phyloP scores from a whole-genome alignment of 2,113 vertebrate species.

The Hepsetus odoe region DNA sequence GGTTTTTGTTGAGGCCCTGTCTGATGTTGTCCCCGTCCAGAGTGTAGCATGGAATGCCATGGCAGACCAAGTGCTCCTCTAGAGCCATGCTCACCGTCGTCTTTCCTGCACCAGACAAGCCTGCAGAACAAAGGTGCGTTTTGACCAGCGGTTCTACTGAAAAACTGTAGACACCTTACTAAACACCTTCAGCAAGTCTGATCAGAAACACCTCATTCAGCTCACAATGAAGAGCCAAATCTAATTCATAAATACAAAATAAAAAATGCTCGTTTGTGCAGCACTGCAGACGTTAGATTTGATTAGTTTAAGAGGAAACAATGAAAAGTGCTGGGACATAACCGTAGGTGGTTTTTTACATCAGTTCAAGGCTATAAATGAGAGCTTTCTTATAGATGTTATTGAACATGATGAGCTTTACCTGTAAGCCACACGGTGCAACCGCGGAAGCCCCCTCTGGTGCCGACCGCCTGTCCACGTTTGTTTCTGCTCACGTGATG shows the following conservation, averaged over 20 bases:
- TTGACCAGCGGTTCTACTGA: too few relatives aligned
- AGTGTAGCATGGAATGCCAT: conserved; percentile 96
- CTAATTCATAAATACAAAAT: too few relatives aligned
- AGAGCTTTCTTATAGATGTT: too few relatives aligned
- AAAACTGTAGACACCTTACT: too few relatives aligned
- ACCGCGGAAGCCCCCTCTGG: conserved; percentile 94
- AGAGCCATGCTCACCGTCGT: conserved; percentile 98
- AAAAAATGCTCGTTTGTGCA: too few relatives aligned
- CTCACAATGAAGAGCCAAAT: too few relatives aligned
- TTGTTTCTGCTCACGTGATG: conserved; percentile 98
- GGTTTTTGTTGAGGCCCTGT: conserved; percentile 95
- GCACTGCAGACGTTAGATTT: too few relatives aligned
- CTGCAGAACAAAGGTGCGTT: conserved; percentile 63
- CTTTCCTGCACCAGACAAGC: conserved; percentile 94
- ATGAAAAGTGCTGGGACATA: too few relatives aligned
- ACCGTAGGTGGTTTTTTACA: too few relatives aligned
- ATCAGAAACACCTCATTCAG: too few relatives aligned
- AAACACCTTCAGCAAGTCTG: too few relatives aligned
- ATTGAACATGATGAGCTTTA: conserved; percentile 65
- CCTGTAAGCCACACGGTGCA: conserved; percentile 98
- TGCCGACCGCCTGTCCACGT: conserved; percentile 95
- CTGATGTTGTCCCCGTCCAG: conserved; percentile 98
- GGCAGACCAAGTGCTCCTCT: conserved; percentile 96
- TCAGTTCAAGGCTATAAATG: neutral
- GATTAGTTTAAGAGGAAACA: too few relatives aligned